Base-by-base conservation (phyloP, 1,140 invertebrate genomes). In the Trichonephila clavata region DNA sequence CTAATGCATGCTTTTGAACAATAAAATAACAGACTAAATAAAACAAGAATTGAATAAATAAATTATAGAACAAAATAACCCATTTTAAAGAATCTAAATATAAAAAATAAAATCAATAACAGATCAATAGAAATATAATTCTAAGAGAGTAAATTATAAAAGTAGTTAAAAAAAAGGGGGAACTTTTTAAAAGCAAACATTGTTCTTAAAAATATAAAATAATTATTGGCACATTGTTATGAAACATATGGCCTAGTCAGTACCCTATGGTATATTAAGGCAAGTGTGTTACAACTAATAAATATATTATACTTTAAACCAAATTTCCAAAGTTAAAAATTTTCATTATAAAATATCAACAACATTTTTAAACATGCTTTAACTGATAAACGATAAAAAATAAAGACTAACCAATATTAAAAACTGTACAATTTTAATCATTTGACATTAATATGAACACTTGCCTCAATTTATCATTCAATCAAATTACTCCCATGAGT, bases 381-480 rank as follows among this genome's bases (percentile, higher is more conserved):
- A 2, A n/a, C 21, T 27, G 18, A 27, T 59, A 60, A 57, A 10
- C 1, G 50, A 24, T 27, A n/a, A 57, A 24, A 84, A 84, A 50
- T 24, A 84, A 24, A 60, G 20, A n/a, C 57, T 57, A 27, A 57
- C 13, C 13, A 10, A 84, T 59, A 59, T 57, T 84, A 32, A 59
- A 84, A 57, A 21, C n/a, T 84, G 81, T 77, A 77, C 71, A 50
- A 84, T n/a, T 24, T 84, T 7, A 83, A n/a, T 24, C 24, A 59
- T 84, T 84, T 24, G 14, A 24, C 21, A 50, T 84, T 59, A n/a
- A 59, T 39, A 4, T 59, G 32, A 84, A 84, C 39, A 84, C 83
- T 84, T 84, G 83, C 83, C 83, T 84, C 83, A 84, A 84, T 84
- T 84, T 84, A 60, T 59, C 83, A 50, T 59, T 84, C 20, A 16